Percentiles rank a stretch among this genome's conserved stretches.
These are phyloP conservation scores for Benthosema pterotum DNA, from an alignment of 2,797 vertebrate genomes.

Conservation along the genomic window DNA sequence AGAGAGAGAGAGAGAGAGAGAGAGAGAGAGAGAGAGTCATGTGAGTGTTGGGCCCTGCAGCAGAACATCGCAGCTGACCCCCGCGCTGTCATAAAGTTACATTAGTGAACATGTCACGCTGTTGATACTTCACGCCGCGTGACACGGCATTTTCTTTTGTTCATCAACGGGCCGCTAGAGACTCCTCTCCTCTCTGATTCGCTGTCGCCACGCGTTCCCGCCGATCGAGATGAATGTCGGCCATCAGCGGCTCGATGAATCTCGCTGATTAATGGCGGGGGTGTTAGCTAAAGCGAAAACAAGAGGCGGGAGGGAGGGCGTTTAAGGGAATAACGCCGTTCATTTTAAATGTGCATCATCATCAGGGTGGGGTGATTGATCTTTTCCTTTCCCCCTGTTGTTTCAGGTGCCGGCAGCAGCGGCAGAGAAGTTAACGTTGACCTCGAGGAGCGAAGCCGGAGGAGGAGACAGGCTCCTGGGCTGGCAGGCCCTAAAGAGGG, in stretches of 20 bases:
- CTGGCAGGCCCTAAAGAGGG: slow-evolving; percentile 62
- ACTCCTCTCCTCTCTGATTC: too few relatives aligned
- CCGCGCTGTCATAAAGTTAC: slow-evolving; percentile 29
- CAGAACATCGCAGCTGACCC: slow-evolving; percentile 54
- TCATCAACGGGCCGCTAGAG: too few relatives aligned
- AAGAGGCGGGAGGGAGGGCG: slow-evolving; percentile 24
- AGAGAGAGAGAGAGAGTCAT: slow-evolving; percentile 69
- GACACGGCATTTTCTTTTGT: slow-evolving; percentile 15
- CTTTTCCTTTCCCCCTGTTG: slow-evolving; percentile 36
- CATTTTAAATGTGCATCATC: slow-evolving; percentile 38
- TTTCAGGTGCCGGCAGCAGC: slow-evolving; percentile 63
- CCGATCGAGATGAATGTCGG: slow-evolving; percentile 19
- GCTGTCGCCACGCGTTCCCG: background rate
- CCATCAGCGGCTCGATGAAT: slow-evolving; percentile 18
- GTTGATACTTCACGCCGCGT: slow-evolving; percentile 21
- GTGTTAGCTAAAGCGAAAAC: slow-evolving; percentile 26
- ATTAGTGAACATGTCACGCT: slow-evolving; percentile 35
- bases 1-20: too few relatives aligned
- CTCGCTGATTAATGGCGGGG: slow-evolving; percentile 34
- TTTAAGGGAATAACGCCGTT: background rate
- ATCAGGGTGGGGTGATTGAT: too few relatives aligned
- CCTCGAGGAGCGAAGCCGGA: slow-evolving; percentile 28
- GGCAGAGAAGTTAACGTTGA: slow-evolving; percentile 38
- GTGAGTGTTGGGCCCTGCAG: slow-evolving; percentile 60
- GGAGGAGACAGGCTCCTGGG: slow-evolving; percentile 33